Evolutionary conservation across 2,113 vertebrate genomes (phyloP).

Genomic region (Sclerurus mexicanus): DNA sequence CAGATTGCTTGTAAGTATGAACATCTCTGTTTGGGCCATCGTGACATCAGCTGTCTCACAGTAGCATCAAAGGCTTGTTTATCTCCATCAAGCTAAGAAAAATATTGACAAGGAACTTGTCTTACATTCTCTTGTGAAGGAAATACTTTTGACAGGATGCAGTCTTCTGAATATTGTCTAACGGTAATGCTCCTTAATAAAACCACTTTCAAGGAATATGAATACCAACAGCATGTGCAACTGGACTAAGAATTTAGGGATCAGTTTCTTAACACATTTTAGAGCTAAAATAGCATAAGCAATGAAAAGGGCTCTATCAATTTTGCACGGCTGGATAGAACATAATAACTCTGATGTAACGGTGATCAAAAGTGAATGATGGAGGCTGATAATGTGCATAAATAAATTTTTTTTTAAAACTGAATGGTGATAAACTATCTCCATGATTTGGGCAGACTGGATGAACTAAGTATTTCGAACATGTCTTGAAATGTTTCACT

Average conservation of each 20-base stretch:
- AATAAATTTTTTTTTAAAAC: not conserved
- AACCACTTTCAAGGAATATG: not conserved
- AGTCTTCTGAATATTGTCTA: not conserved
- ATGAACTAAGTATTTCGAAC: not conserved
- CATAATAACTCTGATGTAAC: not conserved
- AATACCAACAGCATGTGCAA: not conserved
- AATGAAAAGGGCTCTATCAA: not conserved
- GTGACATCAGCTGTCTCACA: conserved; percentile 89
- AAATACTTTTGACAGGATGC: not conserved
- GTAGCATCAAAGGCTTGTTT: conserved; percentile 88
- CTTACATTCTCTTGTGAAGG: not conserved
- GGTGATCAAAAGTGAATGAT: not conserved
- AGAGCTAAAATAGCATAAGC: not conserved
- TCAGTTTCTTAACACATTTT: not conserved
- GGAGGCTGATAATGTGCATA: fast-evolving
- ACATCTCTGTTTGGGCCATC: conserved; percentile 87
- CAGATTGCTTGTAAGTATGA: conserved; percentile 90
- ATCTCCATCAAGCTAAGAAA: conserved; percentile 84
- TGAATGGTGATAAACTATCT: not conserved
- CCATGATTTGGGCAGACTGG: not conserved
- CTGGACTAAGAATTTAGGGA: not conserved
- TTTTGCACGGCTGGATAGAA: not conserved
- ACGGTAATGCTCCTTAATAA: not conserved
- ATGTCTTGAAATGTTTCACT: not conserved
- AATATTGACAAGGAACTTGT: not conserved